A percentile compares a stretch with the other conserved stretches of the same genome.
Evolutionary conservation across 2,888 invertebrate genomes (phyloP).

Genomic region (Drosophila algonquin): DNA sequence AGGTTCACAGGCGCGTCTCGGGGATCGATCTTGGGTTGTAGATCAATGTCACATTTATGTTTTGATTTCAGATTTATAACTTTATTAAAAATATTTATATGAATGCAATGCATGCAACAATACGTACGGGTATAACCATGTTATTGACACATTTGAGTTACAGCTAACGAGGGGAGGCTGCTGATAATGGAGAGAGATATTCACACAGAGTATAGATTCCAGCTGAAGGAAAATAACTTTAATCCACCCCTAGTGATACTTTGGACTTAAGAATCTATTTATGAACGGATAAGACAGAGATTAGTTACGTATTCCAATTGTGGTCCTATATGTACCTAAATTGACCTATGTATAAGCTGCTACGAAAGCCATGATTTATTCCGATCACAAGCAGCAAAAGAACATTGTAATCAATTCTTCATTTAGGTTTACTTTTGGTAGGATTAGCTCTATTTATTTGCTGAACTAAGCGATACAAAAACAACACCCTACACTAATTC

Average conservation of each 20-base stretch:
- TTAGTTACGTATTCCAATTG: too few relatives aligned
- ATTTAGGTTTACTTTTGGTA: too few relatives aligned
- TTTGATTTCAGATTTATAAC: constrained; percentile 69
- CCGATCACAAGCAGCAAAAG: too few relatives aligned
- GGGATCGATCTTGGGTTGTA: constrained; percentile 45
- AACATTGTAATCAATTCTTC: too few relatives aligned
- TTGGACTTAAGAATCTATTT: not conserved
- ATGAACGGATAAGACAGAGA: not conserved
- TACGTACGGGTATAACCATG: constrained; percentile 7
- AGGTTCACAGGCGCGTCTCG: constrained; percentile 24
- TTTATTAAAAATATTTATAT: constrained; percentile 67
- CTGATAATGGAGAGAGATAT: not conserved
- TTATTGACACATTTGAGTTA: constrained; percentile 26
- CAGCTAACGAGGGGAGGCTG: not conserved
- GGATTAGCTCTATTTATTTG: not conserved
- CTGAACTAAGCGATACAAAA: too few relatives aligned
- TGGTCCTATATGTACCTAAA: too few relatives aligned
- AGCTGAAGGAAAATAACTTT: not conserved
- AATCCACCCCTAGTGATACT: not conserved
- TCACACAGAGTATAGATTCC: not conserved
- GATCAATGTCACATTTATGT: constrained; percentile 73
- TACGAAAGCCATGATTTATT: too few relatives aligned
- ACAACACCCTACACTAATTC: not conserved
- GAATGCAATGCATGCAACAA: constrained; percentile 3
- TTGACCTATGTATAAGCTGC: too few relatives aligned